Evolutionary conservation across 2,797 vertebrate genomes (phyloP).

Genomic region (Enteromius argenteus): DNA sequence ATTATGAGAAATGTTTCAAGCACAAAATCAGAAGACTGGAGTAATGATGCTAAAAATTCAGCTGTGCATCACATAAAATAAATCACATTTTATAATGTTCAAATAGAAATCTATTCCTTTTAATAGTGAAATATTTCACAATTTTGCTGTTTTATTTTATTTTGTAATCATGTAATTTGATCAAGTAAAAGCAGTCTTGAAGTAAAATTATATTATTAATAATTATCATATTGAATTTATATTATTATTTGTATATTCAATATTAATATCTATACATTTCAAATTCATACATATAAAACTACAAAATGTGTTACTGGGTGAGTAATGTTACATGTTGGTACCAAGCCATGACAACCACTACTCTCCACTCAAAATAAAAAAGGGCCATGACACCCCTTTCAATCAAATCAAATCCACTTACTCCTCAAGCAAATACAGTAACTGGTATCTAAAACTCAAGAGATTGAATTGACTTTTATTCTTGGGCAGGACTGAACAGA

Average conservation of each 20-base stretch:
- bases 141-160: no score
- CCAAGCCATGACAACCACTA: not conserved
- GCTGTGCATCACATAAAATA: no score
- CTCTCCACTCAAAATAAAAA: not conserved
- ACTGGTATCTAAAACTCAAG: not conserved
- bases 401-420: not conserved
- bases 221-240: not conserved
- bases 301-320: no score
- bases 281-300: not conserved
- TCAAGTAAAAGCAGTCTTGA: no score
- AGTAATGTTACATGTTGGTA: no score
- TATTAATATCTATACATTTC: not conserved
- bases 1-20: not conserved
- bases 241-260: not conserved
- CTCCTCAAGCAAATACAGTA: conserved; percentile 1
- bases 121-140: no score
- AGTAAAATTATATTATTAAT: not conserved
- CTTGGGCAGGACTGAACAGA: not conserved
- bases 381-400: not conserved
- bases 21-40: not conserved
- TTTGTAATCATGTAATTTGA: no score
- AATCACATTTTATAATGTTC: no score
- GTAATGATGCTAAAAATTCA: no score
- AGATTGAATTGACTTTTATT: not conserved
- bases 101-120: no score